Evolutionary conservation across 2,797 vertebrate species (phyloP), one percentile per base, ranked within the genome.

Genomic region (Sciurus carolinensis): DNA sequence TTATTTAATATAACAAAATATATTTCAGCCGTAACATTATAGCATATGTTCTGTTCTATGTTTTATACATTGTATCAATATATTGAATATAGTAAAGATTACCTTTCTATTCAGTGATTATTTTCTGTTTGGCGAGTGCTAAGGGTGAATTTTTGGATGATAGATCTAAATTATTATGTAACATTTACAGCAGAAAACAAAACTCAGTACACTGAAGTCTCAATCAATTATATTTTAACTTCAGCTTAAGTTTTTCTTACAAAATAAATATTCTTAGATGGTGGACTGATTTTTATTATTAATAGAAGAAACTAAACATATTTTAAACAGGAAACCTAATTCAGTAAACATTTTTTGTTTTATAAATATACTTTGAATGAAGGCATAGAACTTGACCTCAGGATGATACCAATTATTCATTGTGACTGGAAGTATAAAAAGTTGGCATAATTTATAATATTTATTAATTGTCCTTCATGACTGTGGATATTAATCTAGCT

Each of bases 331-430:
- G 33, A 86, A 94, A 22, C 28, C 36, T 71, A 80, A 91, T 71
- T 82, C 39, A 82, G 10, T 79, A 66, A 93, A 95, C 20, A 69
- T 62, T 36, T 81, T 95, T 93, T 84, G 8, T n/a, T 87, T 95
- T 72, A 57, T 88, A 36, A 82, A 94, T 18, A 44, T 17, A 59
- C 12, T n/a, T 93, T 88, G 69, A 83, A 66, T 77, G 39, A 95
- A 95, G 30, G 47, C 22, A 87, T 90, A 81, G 89, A 72, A 69
- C 9, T 90, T 95, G 33, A 95, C 93, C 66, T 90, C 52, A 87
- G 50, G 39, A 75, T 86, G 54, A 57, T 39, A 87, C 44, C 47
- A 90, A 76, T 95, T 96, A 94, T 47, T 10, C 39, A 77, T 47
- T 95, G 22, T 85, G 24, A 90, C 52, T 36, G 33, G 92, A 85